A percentile compares a stretch with the other conserved stretches of the same genome.
phyloP scores from a whole-genome alignment of 2,113 vertebrate genomes.

The Lophotis ruficrista region DNA sequence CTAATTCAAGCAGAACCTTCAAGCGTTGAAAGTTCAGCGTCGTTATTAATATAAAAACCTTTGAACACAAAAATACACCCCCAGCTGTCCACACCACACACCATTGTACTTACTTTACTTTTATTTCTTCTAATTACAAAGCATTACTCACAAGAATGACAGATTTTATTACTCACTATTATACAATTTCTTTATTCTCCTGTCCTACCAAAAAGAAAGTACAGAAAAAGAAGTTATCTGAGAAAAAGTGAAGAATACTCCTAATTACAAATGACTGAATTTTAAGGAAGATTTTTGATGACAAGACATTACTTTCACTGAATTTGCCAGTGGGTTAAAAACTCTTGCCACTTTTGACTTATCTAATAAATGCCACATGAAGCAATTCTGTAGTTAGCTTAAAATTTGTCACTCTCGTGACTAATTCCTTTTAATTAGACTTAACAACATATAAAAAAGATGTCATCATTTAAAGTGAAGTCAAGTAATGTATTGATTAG shows the following conservation, averaged over 20 bases:
- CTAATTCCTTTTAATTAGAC: conserved; percentile 60
- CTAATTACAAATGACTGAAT: conserved; percentile 37
- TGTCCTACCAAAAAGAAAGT: conserved; percentile 15
- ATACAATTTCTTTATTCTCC: conserved; percentile 20
- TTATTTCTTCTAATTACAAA: conserved; percentile 61
- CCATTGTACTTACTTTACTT: conserved; percentile 44
- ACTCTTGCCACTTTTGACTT: background rate
- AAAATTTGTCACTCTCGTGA: conserved; percentile 23
- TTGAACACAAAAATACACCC: background rate
- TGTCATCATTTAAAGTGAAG: background rate
- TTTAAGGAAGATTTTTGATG: conserved; percentile 12
- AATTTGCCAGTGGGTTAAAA: conserved; percentile 18
- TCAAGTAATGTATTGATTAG: conserved; percentile 26
- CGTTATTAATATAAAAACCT: conserved; percentile 13
- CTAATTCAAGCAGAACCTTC: conserved; percentile 3
- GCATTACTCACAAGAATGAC: conserved; percentile 62
- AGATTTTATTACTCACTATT: conserved; percentile 64
- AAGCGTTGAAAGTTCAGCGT: background rate
- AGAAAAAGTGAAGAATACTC: background rate
- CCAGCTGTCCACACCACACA: conserved; percentile 32
- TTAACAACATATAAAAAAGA: background rate
- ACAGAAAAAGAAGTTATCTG: background rate
- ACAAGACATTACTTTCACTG: conserved; percentile 28
- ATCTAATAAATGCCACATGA: conserved; percentile 12
- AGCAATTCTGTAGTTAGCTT: background rate